Evolutionary conservation across 2,888 invertebrate genomes (phyloP).

Genomic region (Emesis russula): DNA sequence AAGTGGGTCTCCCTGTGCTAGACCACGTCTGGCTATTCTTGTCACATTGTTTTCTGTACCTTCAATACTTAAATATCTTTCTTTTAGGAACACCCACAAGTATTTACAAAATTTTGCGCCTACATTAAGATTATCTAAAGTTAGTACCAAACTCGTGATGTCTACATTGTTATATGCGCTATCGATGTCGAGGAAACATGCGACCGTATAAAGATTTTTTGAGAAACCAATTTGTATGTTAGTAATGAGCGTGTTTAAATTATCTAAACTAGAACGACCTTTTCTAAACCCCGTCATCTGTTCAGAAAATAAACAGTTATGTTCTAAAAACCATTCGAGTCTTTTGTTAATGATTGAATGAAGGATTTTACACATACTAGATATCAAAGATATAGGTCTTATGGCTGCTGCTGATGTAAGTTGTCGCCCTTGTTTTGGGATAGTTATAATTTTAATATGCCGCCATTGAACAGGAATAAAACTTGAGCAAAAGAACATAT

Average conservation of each 20-base stretch:
- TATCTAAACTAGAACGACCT: conserved; percentile 2
- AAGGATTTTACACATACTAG: conserved; percentile 36
- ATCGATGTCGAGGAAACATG: too few relatives aligned
- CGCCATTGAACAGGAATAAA: too few relatives aligned
- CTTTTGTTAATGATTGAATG: conserved; percentile 24
- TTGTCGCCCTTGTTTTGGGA: background rate
- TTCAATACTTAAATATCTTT: background rate
- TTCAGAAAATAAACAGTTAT: conserved; percentile 23
- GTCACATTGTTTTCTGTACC: background rate
- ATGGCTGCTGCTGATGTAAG: background rate
- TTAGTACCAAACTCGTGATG: background rate
- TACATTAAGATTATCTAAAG: conserved; percentile 16
- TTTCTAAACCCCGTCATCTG: conserved; percentile 30
- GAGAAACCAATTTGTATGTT: conserved; percentile 13
- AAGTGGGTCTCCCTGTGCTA: background rate
- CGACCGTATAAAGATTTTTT: background rate
- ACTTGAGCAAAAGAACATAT: background rate
- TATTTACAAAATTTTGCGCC: background rate
- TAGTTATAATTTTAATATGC: too few relatives aligned
- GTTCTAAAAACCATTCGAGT: conserved; percentile 36
- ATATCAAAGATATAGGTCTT: conserved; percentile 35
- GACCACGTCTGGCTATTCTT: background rate
- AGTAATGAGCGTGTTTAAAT: background rate
- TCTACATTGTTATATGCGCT: too few relatives aligned
- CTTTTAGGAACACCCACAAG: conserved; percentile 7